Conservation (phyloP, 2,113 vertebrate species). For the Amphiprion ocellaris region DNA sequence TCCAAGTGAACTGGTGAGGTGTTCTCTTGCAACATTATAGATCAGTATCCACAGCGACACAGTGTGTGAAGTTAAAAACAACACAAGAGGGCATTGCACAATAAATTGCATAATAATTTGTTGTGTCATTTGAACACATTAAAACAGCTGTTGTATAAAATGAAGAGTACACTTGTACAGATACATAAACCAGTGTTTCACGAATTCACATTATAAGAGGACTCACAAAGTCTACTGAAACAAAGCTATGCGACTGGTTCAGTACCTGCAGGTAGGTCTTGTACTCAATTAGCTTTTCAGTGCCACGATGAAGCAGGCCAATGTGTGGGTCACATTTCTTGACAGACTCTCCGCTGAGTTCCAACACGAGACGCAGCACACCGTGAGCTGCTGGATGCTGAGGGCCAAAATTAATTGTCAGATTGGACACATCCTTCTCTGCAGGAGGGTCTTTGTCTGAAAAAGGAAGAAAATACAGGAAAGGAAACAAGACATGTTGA, state of each 20-base stretch:
- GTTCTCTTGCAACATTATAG: too few relatives aligned
- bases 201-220: background rate
- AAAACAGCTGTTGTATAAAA: too few relatives aligned
- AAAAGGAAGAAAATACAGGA: background rate
- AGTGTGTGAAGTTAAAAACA: too few relatives aligned
- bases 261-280: conserved; percentile 95
- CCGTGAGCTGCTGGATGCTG: conserved; percentile 97
- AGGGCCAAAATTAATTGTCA: conserved; percentile 95
- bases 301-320: conserved; percentile 93
- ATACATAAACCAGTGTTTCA: too few relatives aligned
- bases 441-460: conserved; percentile 89
- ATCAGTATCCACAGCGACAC: too few relatives aligned
- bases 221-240: too few relatives aligned
- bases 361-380: conserved; percentile 93
- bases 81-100: too few relatives aligned
- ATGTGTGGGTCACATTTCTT: conserved; percentile 95
- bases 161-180: too few relatives aligned
- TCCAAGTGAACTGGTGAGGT: too few relatives aligned
- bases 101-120: too few relatives aligned
- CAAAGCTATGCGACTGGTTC: background rate
- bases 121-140: too few relatives aligned
- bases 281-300: conserved; percentile 96
- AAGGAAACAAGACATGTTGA: background rate
- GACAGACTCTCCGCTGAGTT: conserved; percentile 94
- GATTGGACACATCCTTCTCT: conserved; percentile 87